Conservation (phyloP, 1,140 invertebrate species). For the roundworm (Caenorhabditis elegans) region WBcel235 BX284602.5:7533501-7534000, state of each 20-base stretch:
- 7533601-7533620: neutral
- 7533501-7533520: constrained; percentile 34
- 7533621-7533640: constrained; percentile 29
- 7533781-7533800: neutral
- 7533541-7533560: constrained; percentile 51
- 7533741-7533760: neutral
- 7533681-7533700: neutral
- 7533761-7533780: neutral
- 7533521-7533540: constrained; percentile 38
- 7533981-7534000: constrained; percentile 52
- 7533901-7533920: constrained; percentile 37
- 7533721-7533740: neutral
- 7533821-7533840: constrained; percentile 27
- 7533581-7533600: neutral
- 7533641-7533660: constrained; percentile 29
- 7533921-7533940: neutral
- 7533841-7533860: constrained; percentile 29
- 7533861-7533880: constrained; percentile 64
- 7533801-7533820: constrained; percentile 6
- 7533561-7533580: constrained; percentile 33
- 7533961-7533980: constrained; percentile 65
- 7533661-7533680: constrained; percentile 19
- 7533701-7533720: neutral
- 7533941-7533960: constrained; percentile 61
- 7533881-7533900: constrained; percentile 64